A percentile compares a stretch with the other conserved stretches of the same genome.
phyloP scores from a whole-genome alignment of 2,113 vertebrate genomes.

The Hepsetus odoe region DNA sequence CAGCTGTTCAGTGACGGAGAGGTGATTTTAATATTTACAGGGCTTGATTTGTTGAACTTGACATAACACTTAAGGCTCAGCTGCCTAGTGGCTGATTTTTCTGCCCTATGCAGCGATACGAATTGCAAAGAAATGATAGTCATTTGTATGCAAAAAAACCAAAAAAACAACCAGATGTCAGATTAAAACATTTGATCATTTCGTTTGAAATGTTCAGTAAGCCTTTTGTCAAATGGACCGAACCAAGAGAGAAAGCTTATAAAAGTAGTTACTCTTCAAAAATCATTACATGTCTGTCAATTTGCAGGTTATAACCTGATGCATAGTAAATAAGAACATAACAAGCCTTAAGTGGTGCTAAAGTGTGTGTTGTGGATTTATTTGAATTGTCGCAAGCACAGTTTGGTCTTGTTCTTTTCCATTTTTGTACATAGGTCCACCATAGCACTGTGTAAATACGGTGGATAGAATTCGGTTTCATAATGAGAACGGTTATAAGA shows the following conservation, averaged over 20 bases:
- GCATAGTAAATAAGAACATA: slow-evolving; percentile 74
- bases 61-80: slow-evolving; percentile 78
- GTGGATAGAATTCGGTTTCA: background rate
- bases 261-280: slow-evolving; percentile 32
- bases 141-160: slow-evolving; percentile 79
- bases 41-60: slow-evolving; percentile 71
- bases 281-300: slow-evolving; percentile 68
- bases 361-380: background rate
- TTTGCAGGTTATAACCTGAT: slow-evolving; percentile 73
- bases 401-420: slow-evolving; percentile 25
- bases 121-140: slow-evolving; percentile 86
- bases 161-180: slow-evolving; percentile 43
- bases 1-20: slow-evolving; percentile 77
- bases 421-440: background rate
- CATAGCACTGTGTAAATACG: background rate
- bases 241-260: slow-evolving; percentile 60
- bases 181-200: slow-evolving; percentile 71
- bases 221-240: slow-evolving; percentile 73
- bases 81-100: slow-evolving; percentile 65
- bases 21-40: slow-evolving; percentile 91
- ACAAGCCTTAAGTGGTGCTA: slow-evolving; percentile 15
- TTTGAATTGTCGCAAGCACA: slow-evolving; percentile 36
- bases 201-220: slow-evolving; percentile 56
- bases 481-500: background rate
- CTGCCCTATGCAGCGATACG: slow-evolving; percentile 68